A percentile compares a stretch with the other conserved stretches of the same genome.
phyloP scores from a whole-genome alignment of 1,140 invertebrate species.

The Euschistus heros region DNA sequence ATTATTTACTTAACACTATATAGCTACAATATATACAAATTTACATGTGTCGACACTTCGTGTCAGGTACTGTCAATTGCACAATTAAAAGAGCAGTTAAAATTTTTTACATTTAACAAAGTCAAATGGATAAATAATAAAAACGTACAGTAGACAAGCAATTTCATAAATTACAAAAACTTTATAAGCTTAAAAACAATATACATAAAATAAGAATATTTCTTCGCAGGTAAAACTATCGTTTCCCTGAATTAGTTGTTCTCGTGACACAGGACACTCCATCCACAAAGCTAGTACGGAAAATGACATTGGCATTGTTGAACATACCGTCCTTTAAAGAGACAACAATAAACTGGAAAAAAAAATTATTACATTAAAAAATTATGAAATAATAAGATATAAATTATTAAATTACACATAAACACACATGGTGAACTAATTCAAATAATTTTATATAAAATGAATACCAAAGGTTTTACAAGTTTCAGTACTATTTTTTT shows the following conservation, averaged over 20 bases:
- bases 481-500: too few relatives aligned
- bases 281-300: slow-evolving; percentile 89
- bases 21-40: background rate
- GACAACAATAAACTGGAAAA: slow-evolving; percentile 89
- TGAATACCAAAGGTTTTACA: too few relatives aligned
- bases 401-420: too few relatives aligned
- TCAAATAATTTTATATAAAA: too few relatives aligned
- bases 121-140: background rate
- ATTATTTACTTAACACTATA: background rate
- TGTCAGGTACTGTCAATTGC: too few relatives aligned
- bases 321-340: slow-evolving; percentile 99
- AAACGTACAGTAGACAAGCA: background rate
- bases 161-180: background rate
- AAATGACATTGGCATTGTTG: slow-evolving; percentile 97
- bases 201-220: background rate
- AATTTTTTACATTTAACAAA: background rate
- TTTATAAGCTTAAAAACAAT: background rate
- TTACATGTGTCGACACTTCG: background rate
- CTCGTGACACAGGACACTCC: slow-evolving; percentile 84
- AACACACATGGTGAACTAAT: too few relatives aligned
- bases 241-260: slow-evolving; percentile 33
- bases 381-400: too few relatives aligned
- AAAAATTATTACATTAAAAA: too few relatives aligned
- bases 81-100: background rate
- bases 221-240: background rate